A percentile compares a stretch with the other conserved stretches of the same genome.
These are phyloP conservation scores for Drosophila demipolita DNA, from an alignment of 2,888 invertebrate genomes.

Conservation along the genomic window DNA sequence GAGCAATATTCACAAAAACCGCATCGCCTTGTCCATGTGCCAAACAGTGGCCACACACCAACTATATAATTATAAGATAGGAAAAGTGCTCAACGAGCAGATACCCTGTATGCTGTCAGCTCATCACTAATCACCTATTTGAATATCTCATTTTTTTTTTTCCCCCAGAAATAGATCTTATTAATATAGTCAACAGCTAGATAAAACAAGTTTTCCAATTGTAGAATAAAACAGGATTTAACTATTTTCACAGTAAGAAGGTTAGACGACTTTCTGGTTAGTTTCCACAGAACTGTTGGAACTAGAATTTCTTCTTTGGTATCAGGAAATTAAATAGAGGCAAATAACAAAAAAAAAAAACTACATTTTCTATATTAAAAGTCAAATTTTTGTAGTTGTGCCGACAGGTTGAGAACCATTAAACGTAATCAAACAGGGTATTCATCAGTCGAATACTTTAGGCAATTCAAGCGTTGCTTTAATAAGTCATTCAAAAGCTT, in stretches of 20 bases:
- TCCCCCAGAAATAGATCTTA: background rate
- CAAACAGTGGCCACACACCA: constrained; percentile 6
- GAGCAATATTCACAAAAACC: constrained; percentile 42
- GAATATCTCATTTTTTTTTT: too few relatives aligned
- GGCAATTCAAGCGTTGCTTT: background rate
- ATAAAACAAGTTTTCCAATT: background rate
- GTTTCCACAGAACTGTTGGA: background rate
- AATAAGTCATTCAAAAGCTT: constrained; percentile 3
- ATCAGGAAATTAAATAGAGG: background rate
- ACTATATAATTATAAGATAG: background rate
- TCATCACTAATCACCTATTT: background rate
- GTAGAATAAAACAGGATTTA: background rate
- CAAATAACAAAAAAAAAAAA: background rate
- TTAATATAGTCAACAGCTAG: too few relatives aligned
- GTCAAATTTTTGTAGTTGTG: background rate
- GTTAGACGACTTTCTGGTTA: background rate
- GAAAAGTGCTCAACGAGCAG: background rate
- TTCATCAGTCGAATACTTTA: background rate
- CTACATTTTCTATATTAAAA: background rate
- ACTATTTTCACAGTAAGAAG: background rate
- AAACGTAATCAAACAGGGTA: constrained; percentile 2
- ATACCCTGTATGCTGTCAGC: background rate
- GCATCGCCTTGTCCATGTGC: background rate
- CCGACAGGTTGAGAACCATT: background rate
- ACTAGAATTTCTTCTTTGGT: background rate